A percentile compares a stretch with the other conserved stretches of the same genome.
These are phyloP conservation scores for Blomia tropicalis DNA, from an alignment of 2,888 invertebrate genomes.

Conservation along the genomic window DNA sequence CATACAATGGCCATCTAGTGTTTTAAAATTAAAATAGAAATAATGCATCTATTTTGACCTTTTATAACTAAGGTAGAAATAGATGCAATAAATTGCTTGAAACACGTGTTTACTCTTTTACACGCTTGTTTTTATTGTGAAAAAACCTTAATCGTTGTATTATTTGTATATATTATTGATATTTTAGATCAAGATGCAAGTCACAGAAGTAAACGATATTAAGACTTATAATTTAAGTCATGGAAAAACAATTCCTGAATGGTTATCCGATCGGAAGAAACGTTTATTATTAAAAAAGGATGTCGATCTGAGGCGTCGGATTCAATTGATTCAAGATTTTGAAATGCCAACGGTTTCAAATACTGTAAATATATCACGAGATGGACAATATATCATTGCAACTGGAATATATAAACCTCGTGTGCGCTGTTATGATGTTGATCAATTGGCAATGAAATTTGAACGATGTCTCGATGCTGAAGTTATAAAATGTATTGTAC, in stretches of 20 bases:
- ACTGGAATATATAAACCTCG: conserved; percentile 87
- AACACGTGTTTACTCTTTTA: too few relatives aligned
- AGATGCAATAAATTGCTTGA: too few relatives aligned
- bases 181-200: conserved; percentile 50
- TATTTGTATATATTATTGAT: background rate
- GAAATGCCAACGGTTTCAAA: conserved; percentile 92
- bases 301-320: conserved; percentile 71
- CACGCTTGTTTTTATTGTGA: too few relatives aligned
- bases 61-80: too few relatives aligned
- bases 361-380: conserved; percentile 62
- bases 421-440: conserved; percentile 86
- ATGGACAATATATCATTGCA: conserved; percentile 78
- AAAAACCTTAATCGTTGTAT: too few relatives aligned
- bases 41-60: too few relatives aligned
- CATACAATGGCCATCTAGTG: too few relatives aligned
- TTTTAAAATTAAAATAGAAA: too few relatives aligned
- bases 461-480: conserved; percentile 94
- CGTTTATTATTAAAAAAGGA: conserved; percentile 66
- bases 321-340: conserved; percentile 96
- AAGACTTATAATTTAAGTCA: conserved; percentile 95
- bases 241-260: conserved; percentile 92
- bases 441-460: conserved; percentile 88
- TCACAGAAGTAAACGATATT: conserved; percentile 79
- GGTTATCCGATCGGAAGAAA: conserved; percentile 68
- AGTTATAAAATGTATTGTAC: conserved; percentile 73